Evolutionary conservation across 1,140 invertebrate species (phyloP), one percentile per base, ranked within the genome.

Genomic region (Aphaenogaster floridana): DNA sequence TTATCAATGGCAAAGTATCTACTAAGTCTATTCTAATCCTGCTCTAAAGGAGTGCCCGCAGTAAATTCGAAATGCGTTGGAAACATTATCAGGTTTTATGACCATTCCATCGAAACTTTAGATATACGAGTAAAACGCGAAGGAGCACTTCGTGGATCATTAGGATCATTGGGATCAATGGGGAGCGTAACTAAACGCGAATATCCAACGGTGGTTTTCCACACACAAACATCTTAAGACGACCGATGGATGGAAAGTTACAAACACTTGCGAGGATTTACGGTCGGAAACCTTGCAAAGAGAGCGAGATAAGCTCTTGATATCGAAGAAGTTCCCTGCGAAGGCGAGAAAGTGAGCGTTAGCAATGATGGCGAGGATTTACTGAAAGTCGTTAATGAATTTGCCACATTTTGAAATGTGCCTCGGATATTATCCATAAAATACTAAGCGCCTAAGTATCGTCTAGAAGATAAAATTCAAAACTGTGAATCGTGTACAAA

Each of bases 251-350:
- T 28, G 36, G 79, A 71, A 81, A 81, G 66, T 81, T 81, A 21
- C 64, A 71, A 59, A 39, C 79, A 71, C 50, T 59, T 71, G 64
- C 79, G 50, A 57, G 52, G 79, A 71, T 57, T 81, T 81, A 71
- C 54, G 64, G 36, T n/a, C 17, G 15, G 39, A 48, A 71, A 57
- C 36, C 36, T 3, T 1, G 17, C 42, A 34, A 34, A 11, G 13
- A 71, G 50, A 71, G 15, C 3, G 21, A 57, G 64, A 48, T 81
- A 81, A 81, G 79, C 79, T 34, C 9, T 11, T 28, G 52, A 71
- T 81, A 59, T 71, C 50, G 64, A 45, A 57, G 78, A 68, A 81
- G 78, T 69, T 69, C 15, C 15, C 77, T 28, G 11, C 39, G 48
- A 69, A 28, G 13, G 36, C 39, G 66, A 9, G n/a, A 71, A 79